Evolutionary conservation across 2,113 vertebrate species (phyloP).

Genomic region (Podocnemis expansa): DNA sequence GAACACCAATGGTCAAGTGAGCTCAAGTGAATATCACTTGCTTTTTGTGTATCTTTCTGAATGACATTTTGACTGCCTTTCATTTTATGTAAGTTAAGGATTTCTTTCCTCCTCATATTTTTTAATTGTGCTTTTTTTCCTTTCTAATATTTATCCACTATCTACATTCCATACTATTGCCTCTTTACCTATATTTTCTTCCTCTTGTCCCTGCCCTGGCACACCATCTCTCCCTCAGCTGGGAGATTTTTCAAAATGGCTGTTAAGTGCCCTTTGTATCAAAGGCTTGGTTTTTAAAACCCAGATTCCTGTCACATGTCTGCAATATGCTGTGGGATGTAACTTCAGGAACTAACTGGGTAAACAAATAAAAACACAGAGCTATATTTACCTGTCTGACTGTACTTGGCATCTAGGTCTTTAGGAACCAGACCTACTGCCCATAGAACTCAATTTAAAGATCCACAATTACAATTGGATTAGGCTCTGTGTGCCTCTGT

Average conservation of each 20-base stretch:
- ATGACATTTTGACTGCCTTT: neutral
- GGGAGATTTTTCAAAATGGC: neutral
- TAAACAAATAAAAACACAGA: no score
- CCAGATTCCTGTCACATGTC: neutral
- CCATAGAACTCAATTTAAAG: neutral
- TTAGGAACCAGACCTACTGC: neutral
- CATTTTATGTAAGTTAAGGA: neutral
- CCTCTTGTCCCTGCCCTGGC: neutral
- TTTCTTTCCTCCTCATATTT: neutral
- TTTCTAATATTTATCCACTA: neutral
- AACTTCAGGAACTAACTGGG: neutral
- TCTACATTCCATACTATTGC: neutral
- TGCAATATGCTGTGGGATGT: neutral
- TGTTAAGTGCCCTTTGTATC: neutral
- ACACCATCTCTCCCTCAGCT: neutral
- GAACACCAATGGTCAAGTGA: neutral
- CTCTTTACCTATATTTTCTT: neutral
- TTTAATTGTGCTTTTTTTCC: neutral
- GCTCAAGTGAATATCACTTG: neutral
- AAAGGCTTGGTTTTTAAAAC: neutral
- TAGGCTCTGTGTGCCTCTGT: no score
- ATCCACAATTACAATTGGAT: neutral
- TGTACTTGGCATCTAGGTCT: no score
- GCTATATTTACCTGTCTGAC: no score
- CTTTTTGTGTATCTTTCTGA: neutral